A percentile compares a stretch with the other conserved stretches of the same genome.
phyloP scores from a whole-genome alignment of 2,113 vertebrate species.

The Leptodactylus fuscus region DNA sequence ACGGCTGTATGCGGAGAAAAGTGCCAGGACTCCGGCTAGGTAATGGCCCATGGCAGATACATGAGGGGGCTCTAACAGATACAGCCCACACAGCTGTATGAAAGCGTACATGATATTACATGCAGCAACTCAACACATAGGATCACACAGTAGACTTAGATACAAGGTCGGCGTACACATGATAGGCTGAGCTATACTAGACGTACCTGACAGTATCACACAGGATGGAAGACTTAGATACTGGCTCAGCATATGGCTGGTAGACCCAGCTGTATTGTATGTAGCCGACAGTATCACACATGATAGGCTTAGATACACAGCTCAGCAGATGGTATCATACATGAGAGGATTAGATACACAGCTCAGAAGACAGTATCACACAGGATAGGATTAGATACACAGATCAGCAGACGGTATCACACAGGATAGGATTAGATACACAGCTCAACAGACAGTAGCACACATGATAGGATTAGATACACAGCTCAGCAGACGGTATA shows the following conservation, averaged over 20 bases:
- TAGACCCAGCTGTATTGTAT: no score
- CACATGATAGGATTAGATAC: no score
- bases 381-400: background rate
- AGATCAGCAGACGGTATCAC: background rate
- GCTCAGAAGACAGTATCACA: background rate
- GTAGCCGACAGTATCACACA: constrained; percentile 3
- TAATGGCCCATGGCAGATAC: no score
- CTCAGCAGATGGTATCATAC: background rate
- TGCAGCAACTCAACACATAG: background rate
- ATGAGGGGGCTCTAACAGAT: background rate
- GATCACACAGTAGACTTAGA: background rate
- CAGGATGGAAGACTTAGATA: background rate
- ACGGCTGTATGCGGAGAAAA: constrained; percentile 14
- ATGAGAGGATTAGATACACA: background rate
- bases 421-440: background rate
- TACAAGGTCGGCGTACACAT: no score
- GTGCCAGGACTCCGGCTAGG: background rate
- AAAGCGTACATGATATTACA: background rate
- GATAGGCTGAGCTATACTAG: no score
- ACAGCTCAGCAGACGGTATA: background rate
- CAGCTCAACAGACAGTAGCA: background rate
- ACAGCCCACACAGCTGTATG: no score
- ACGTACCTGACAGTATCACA: background rate
- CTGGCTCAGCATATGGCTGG: background rate
- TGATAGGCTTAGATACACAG: background rate